phyloP scores from a whole-genome alignment of 1,140 invertebrate genomes.

The Diorhabda elongata region DNA sequence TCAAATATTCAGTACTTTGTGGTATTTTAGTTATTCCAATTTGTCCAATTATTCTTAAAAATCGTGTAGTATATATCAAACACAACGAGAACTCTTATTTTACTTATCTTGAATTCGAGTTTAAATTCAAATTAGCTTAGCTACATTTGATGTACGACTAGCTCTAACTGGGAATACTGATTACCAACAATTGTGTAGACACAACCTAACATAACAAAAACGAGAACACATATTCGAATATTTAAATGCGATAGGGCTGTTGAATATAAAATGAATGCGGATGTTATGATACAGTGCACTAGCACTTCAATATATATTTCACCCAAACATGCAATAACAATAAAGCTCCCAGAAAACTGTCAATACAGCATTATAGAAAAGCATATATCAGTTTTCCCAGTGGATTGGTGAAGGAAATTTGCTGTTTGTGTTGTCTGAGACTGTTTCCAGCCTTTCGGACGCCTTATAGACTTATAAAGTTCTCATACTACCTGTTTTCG shows the following conservation, averaged over 20 bases:
- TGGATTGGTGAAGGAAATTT: not conserved
- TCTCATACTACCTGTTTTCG: too few relatives aligned
- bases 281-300: not conserved
- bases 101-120: too few relatives aligned
- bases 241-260: not conserved
- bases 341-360: not conserved
- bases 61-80: too few relatives aligned
- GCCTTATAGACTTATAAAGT: not conserved
- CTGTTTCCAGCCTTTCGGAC: not conserved
- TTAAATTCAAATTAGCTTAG: too few relatives aligned
- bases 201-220: not conserved
- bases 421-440: not conserved
- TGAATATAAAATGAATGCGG: not conserved
- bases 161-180: not conserved
- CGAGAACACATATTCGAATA: not conserved
- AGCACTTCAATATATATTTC: not conserved
- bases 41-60: too few relatives aligned
- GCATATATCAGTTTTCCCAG: not conserved
- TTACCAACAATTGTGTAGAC: not conserved
- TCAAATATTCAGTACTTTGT: too few relatives aligned
- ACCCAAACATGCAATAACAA: not conserved
- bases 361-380: slow-evolving; percentile 2
- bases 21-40: too few relatives aligned
- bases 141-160: too few relatives aligned
- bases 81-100: too few relatives aligned